Conservation (phyloP, 2,797 vertebrate species). For the Crypturellus tataupa region DNA sequence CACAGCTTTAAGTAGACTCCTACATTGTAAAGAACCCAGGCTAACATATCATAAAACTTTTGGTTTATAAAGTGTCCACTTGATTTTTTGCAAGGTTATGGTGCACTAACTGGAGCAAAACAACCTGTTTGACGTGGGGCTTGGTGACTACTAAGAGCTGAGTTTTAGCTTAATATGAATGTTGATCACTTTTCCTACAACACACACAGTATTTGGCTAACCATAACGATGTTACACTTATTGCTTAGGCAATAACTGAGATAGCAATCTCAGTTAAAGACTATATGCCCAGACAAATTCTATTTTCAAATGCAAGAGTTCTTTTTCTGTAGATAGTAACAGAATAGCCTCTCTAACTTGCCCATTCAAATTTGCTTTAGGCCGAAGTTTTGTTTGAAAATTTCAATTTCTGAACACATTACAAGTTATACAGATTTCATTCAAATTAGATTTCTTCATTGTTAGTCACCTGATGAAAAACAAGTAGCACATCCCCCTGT, state of each 20-base stretch:
- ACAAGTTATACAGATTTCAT: slow-evolving; percentile 68
- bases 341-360: slow-evolving; percentile 63
- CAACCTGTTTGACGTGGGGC: slow-evolving; percentile 67
- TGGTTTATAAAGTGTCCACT: background rate
- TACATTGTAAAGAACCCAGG: background rate
- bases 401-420: slow-evolving; percentile 54
- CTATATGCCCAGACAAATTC: slow-evolving; percentile 71
- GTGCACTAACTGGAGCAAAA: slow-evolving; percentile 37
- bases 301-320: slow-evolving; percentile 69
- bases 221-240: slow-evolving; percentile 73
- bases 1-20: background rate
- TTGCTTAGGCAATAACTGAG: slow-evolving; percentile 74
- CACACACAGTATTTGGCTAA: slow-evolving; percentile 65
- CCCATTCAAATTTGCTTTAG: slow-evolving; percentile 71
- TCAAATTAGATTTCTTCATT: slow-evolving; percentile 63
- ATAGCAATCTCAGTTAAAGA: slow-evolving; percentile 75
- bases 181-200: slow-evolving; percentile 68
- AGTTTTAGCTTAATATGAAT: slow-evolving; percentile 66
- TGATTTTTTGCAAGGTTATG: background rate
- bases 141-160: slow-evolving; percentile 69
- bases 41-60: background rate
- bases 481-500: slow-evolving; percentile 15
- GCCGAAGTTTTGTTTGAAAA: slow-evolving; percentile 60
- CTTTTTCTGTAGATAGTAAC: slow-evolving; percentile 67
- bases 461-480: slow-evolving; percentile 45